These are phyloP conservation scores for Meles meles DNA, from an alignment of 2,113 vertebrate genomes.

Conservation along the genomic window DNA sequence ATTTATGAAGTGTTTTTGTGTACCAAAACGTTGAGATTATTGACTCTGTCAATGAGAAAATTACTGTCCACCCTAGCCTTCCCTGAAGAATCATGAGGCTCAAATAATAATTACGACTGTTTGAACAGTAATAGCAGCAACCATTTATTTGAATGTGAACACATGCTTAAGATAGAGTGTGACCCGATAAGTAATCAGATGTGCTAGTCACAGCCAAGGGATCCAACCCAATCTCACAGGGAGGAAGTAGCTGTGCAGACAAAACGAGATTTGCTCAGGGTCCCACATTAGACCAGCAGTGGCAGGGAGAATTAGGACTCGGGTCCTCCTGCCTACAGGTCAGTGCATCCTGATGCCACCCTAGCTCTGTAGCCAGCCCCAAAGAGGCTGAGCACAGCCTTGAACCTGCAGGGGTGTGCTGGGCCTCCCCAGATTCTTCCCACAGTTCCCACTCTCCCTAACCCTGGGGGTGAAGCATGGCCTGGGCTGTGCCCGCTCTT, in stretches of 20 bases:
- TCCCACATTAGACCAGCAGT: neutral
- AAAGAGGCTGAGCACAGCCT: neutral
- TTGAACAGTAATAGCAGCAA: neutral
- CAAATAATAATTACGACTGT: neutral
- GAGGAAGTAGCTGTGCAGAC: neutral
- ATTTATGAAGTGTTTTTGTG: neutral
- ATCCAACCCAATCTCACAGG: no score
- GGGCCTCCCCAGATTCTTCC: neutral
- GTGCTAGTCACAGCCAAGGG: neutral
- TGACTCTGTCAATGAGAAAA: neutral
- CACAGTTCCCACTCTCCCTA: neutral
- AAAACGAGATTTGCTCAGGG: neutral
- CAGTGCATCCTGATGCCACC: neutral
- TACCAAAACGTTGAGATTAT: neutral
- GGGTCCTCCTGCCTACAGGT: neutral
- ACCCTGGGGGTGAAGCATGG: neutral
- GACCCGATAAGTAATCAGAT: neutral
- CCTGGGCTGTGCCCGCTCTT: neutral
- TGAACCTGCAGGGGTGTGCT: neutral
- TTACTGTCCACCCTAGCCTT: neutral
- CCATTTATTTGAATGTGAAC: neutral
- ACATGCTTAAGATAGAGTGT: neutral
- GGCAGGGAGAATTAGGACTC: neutral
- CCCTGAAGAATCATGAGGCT: neutral
- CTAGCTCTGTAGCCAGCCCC: neutral